A percentile compares a stretch with the other conserved stretches of the same genome.
These are phyloP conservation scores for Dolichoris vasculosae DNA, from an alignment of 1,140 invertebrate genomes.

Conservation along the genomic window DNA sequence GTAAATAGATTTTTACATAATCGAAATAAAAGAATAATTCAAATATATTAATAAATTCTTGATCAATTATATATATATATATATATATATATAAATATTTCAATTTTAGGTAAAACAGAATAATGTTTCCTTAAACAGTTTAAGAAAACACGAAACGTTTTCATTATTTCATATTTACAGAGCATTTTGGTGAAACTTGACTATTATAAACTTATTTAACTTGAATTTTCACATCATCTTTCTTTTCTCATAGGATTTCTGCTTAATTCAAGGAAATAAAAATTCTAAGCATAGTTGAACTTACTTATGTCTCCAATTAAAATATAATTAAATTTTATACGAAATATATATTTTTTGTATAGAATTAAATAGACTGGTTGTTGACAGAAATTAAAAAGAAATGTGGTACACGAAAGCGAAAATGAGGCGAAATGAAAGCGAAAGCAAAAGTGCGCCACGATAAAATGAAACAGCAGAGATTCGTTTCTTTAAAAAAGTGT, in stretches of 20 bases:
- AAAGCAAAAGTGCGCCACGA: background rate
- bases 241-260: background rate
- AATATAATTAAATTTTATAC: background rate
- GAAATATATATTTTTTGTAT: background rate
- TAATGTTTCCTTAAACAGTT: background rate
- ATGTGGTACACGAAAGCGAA: background rate
- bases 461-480: conserved; percentile 14
- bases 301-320: background rate
- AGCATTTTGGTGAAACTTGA: background rate
- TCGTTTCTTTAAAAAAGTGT: conserved; percentile 7
- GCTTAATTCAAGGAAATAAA: background rate
- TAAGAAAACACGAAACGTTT: background rate
- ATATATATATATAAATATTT: background rate
- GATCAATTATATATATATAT: background rate
- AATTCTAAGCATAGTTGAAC: background rate
- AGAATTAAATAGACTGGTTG: background rate
- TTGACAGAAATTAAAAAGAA: background rate
- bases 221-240: background rate
- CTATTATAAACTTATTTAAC: background rate
- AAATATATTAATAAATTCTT: background rate
- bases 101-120: background rate
- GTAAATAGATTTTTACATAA: background rate
- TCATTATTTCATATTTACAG: background rate
- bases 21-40: too few relatives aligned
- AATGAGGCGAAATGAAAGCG: background rate